A percentile compares a stretch with the other conserved stretches of the same genome.
Evolutionary conservation across 2,888 invertebrate species (phyloP).

Genomic region (Baronia brevicornis): DNA sequence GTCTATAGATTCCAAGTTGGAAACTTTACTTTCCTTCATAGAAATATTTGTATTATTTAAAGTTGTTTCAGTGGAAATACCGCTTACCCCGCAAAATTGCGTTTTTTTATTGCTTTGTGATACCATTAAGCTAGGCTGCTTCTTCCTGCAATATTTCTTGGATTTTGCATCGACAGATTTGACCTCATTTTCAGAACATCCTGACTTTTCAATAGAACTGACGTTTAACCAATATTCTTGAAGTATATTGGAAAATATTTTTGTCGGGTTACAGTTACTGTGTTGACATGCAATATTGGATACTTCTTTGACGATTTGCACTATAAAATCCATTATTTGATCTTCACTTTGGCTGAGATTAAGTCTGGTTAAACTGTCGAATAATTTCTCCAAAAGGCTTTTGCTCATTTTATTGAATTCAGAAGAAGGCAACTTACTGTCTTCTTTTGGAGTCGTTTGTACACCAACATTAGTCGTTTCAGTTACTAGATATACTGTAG

Average conservation of each 20-base stretch:
- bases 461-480: slow-evolving; percentile 19
- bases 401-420: slow-evolving; percentile 47
- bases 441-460: slow-evolving; percentile 18
- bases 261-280: slow-evolving; percentile 39
- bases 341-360: slow-evolving; percentile 1
- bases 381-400: slow-evolving; percentile 40
- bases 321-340: slow-evolving; percentile 35
- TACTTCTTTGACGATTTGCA: slow-evolving; percentile 44
- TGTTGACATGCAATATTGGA: slow-evolving; percentile 34
- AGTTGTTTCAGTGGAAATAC: slow-evolving; percentile 19
- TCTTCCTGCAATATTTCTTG: slow-evolving; percentile 38
- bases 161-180: slow-evolving; percentile 42
- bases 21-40: slow-evolving; percentile 13
- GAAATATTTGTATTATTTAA: slow-evolving; percentile 14
- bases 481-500: slow-evolving; percentile 15
- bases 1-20: slow-evolving; percentile 34
- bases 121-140: slow-evolving; percentile 37
- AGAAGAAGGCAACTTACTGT: slow-evolving; percentile 25
- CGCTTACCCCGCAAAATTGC: slow-evolving; percentile 35
- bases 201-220: slow-evolving; percentile 29
- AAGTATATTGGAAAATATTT: slow-evolving; percentile 45
- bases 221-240: slow-evolving; percentile 55
- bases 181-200: slow-evolving; percentile 29
- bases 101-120: slow-evolving; percentile 36
- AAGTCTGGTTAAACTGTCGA: slow-evolving; percentile 27